Base-by-base conservation (phyloP, 2,888 invertebrate genomes). In the Heliconius aoede region DNA sequence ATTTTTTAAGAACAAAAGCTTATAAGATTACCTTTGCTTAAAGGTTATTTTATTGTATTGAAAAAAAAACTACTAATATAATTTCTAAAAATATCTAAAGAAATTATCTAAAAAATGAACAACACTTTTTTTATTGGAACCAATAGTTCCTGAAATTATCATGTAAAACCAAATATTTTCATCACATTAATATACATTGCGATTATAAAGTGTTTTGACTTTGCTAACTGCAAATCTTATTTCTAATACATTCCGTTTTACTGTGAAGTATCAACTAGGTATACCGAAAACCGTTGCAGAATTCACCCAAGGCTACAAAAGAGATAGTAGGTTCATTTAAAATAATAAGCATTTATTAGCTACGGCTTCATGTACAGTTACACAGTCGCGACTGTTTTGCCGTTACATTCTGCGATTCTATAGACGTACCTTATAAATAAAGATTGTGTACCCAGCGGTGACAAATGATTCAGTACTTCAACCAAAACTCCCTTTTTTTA, bases 281-380 rank as follows among this genome's bases (percentile, higher is more conserved):
- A 58, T 58, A 51, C 26, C 24, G 26, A 72, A 36, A 72, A 72
- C 60, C 72, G 60, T 60, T 72, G 13, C 60, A 72, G 30, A 69
- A 30, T 32, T 18, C 51, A 60, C 72, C 72, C n/a, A 58, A 72
- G 72, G 72, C 32, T 58, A 72, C 60, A 69, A 30, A 36, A 58
- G 36, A 36, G 60, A 72, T 72, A 15, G 28, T n/a, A n/a, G 60
- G 58, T 58, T 60, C 32, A 58, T 72, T 58, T 72, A 72, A 72
- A 72, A 72, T 72, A 72, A 72, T 72, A 72, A 58, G 36, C 72
- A 32, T 72, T 58, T 72, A 72, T 72, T 72, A 72, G 24, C 26
- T 26, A 46, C 28, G 51, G 51, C 13, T 69, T 51, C 18, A 51
- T 13, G 4, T 26, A 60, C 72, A 72, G 72, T 72, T 72, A n/a